Percentiles rank a stretch among this genome's conserved stretches.
These are phyloP conservation scores for Distichodus sexfasciatus DNA, from an alignment of 2,797 vertebrate species.

Conservation along the genomic window DNA sequence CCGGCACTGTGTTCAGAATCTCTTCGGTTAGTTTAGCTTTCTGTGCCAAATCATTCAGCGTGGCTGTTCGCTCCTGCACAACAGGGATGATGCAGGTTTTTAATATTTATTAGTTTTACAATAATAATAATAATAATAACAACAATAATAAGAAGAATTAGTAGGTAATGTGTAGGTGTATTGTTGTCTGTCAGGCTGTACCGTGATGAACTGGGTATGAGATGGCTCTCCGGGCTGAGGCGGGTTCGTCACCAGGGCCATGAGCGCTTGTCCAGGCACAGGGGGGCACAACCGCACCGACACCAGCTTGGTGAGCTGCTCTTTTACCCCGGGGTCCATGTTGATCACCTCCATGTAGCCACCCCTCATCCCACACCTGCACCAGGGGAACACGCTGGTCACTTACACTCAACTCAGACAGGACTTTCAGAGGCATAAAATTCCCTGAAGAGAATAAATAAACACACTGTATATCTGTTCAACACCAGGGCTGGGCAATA, in stretches of 20 bases:
- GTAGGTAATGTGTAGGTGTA: too few species aligned
- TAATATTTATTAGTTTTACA: too few species aligned
- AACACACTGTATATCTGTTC: too few species aligned
- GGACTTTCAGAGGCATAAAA: not conserved
- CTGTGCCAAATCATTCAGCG: slow-evolving; percentile 77
- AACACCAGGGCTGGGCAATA: too few species aligned
- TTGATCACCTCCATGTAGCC: slow-evolving; percentile 92
- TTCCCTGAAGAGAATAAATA: too few species aligned
- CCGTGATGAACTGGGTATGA: slow-evolving; percentile 77
- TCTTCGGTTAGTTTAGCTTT: slow-evolving; percentile 85
- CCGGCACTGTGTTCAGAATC: slow-evolving; percentile 79
- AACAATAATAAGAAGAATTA: too few species aligned
- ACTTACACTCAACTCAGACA: not conserved
- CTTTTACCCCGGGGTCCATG: slow-evolving; percentile 81
- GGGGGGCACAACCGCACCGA: slow-evolving; percentile 85
- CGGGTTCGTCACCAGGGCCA: slow-evolving; percentile 79
- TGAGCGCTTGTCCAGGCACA: slow-evolving; percentile 80
- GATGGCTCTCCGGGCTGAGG: slow-evolving; percentile 85
- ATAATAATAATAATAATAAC: too few species aligned
- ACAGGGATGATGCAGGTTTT: not conserved
- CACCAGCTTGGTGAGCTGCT: slow-evolving; percentile 80
- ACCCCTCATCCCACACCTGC: slow-evolving; percentile 86
- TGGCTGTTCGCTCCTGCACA: slow-evolving; percentile 77
- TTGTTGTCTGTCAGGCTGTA: too few species aligned
- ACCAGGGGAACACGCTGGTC: not conserved